Conservation (phyloP, 1,140 invertebrate genomes). For the Aphelinus atriplicis region DNA sequence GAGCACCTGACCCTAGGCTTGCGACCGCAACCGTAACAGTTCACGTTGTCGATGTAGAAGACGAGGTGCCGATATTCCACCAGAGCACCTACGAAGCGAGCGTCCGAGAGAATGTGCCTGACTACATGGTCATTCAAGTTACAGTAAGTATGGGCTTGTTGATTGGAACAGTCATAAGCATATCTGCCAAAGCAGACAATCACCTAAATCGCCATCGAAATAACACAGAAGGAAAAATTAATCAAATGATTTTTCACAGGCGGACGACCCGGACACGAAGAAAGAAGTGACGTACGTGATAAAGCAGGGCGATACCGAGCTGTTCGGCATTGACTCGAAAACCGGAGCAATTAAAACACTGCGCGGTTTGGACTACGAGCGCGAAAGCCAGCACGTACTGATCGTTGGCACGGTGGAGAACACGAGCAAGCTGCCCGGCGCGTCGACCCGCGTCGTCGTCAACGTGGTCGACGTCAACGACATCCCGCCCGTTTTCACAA, state of each 20-base stretch:
- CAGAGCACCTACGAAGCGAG: conserved; percentile 77
- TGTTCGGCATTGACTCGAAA: conserved; percentile 84
- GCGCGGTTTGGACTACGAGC: conserved; percentile 82
- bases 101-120: conserved; percentile 85
- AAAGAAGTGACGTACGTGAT: conserved; percentile 87
- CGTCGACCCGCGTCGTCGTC: conserved; percentile 79
- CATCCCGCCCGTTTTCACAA: conserved; percentile 85
- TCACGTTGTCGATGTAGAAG: conserved; percentile 80
- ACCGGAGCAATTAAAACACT: conserved; percentile 81
- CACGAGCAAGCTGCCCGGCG: conserved; percentile 72
- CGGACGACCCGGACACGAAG: conserved; percentile 81
- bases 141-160: conserved; percentile 55
- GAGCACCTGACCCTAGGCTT: conserved; percentile 83
- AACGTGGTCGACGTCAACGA: conserved; percentile 85
- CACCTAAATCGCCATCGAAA: too few species aligned
- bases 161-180: neutral
- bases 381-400: conserved; percentile 76
- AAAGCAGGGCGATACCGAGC: conserved; percentile 79
- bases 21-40: conserved; percentile 89
- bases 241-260: conserved; percentile 57
- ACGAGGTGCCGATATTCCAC: conserved; percentile 85
- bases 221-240: neutral
- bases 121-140: conserved; percentile 81
- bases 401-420: conserved; percentile 86
- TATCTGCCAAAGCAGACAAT: too few species aligned